A percentile compares a stretch with the other conserved stretches of the same genome.
These are phyloP conservation scores for Helarctos malayanus DNA, from an alignment of 2,797 vertebrate species.

Conservation along the genomic window DNA sequence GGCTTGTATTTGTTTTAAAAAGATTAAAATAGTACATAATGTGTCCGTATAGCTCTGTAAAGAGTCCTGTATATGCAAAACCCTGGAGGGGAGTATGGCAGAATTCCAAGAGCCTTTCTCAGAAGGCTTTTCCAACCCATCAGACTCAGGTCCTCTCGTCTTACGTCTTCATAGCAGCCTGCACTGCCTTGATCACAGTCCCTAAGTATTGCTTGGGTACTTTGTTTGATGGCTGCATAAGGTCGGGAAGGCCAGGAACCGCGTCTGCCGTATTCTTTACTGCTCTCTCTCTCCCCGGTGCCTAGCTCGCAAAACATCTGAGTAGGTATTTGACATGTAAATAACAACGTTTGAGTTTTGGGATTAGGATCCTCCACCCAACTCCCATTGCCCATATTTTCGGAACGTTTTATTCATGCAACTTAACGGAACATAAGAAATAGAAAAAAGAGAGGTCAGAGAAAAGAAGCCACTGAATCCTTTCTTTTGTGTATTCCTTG, in stretches of 20 bases:
- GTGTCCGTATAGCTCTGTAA: background rate
- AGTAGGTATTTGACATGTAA: background rate
- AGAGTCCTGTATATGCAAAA: background rate
- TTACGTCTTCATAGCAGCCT: background rate
- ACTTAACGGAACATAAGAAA: background rate
- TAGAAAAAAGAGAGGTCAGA: background rate
- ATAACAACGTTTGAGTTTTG: background rate
- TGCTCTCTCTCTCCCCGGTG: background rate
- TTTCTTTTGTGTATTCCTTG: background rate
- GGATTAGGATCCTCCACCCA: background rate
- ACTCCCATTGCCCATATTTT: background rate
- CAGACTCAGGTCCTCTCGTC: background rate
- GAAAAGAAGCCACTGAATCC: slow-evolving; percentile 2
- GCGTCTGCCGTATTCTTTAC: background rate
- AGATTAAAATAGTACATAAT: background rate
- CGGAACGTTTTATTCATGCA: slow-evolving; percentile 20
- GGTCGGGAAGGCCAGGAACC: background rate
- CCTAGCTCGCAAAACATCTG: background rate
- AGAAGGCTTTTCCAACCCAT: background rate
- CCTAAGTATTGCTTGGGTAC: background rate
- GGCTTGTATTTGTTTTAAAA: slow-evolving; percentile 29
- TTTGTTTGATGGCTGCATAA: slow-evolving; percentile 1
- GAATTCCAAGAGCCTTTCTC: background rate
- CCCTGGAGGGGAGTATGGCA: background rate
- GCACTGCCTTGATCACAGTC: background rate